Conservation (phyloP, 2,888 invertebrate species). For the Scaeva pyrastri region DNA sequence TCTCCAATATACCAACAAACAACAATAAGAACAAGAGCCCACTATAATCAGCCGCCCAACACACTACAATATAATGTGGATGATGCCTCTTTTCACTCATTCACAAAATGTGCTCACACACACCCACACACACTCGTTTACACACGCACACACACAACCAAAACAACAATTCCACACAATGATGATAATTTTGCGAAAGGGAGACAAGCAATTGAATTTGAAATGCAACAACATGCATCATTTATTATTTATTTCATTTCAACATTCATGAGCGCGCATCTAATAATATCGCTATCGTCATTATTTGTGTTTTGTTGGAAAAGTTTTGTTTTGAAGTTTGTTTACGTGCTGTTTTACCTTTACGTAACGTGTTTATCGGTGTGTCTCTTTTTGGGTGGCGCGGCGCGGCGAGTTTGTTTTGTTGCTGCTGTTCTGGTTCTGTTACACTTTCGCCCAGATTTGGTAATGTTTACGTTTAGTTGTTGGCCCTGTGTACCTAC, state of each 20-base stretch:
- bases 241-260: constrained; percentile 54
- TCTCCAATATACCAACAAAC: neutral
- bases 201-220: constrained; percentile 25
- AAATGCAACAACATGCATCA: constrained; percentile 53
- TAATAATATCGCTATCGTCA: constrained; percentile 50
- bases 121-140: neutral
- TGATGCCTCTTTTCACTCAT: constrained; percentile 48
- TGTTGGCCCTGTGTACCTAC: constrained; percentile 61
- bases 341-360: constrained; percentile 75
- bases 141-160: neutral
- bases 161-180: constrained; percentile 11
- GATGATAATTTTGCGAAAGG: constrained; percentile 14
- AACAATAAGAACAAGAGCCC: neutral
- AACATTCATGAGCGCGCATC: constrained; percentile 50
- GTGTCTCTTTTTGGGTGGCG: constrained; percentile 57
- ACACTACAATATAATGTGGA: constrained; percentile 5
- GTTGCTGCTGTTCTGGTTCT: constrained; percentile 69
- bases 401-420: constrained; percentile 40
- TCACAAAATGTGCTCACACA: constrained; percentile 43
- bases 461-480: constrained; percentile 75
- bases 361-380: constrained; percentile 71
- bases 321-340: constrained; percentile 65
- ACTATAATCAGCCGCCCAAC: neutral
- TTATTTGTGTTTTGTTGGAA: constrained; percentile 23
- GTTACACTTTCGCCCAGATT: constrained; percentile 74